These are phyloP conservation scores for Porites divaricata DNA, from an alignment of 92 coral and sea anemone genomes.

Conservation along the genomic window DNA sequence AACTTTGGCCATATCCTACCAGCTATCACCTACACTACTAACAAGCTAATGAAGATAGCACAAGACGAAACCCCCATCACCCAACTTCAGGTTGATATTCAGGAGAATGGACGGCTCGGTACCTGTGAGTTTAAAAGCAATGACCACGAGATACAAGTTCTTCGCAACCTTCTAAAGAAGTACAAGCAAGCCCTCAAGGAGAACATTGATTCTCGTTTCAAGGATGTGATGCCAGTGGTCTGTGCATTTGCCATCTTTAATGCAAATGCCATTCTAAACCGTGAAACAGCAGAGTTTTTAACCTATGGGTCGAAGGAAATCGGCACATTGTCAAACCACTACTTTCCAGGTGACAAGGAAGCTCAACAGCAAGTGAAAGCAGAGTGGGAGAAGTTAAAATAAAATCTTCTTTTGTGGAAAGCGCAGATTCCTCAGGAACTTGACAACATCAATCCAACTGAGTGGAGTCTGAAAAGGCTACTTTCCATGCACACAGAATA, in stretches of 20 bases:
- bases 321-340: constrained; percentile 36
- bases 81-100: constrained; percentile 25
- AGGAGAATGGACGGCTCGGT: constrained; percentile 30
- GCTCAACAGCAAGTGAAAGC: constrained; percentile 47
- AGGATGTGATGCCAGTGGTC: constrained; percentile 44
- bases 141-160: constrained; percentile 34
- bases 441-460: constrained; percentile 47
- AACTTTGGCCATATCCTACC: constrained; percentile 34
- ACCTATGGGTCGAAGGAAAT: constrained; percentile 50
- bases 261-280: constrained; percentile 40
- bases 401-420: constrained; percentile 43
- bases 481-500: constrained; percentile 46
- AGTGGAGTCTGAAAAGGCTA: constrained; percentile 51
- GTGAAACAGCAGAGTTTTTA: constrained; percentile 33
- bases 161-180: constrained; percentile 41
- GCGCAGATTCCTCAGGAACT: constrained; percentile 50
- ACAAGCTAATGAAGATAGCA: constrained; percentile 36
- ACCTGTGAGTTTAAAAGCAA: constrained; percentile 21
- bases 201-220: constrained; percentile 45
- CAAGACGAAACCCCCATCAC: constrained; percentile 37
- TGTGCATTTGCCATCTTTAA: constrained; percentile 50
- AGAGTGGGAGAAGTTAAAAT: constrained; percentile 55
- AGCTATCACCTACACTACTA: constrained; percentile 29
- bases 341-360: constrained; percentile 47
- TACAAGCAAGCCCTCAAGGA: constrained; percentile 26